phyloP scores from a whole-genome alignment of 2,113 vertebrate species.

The Corythaeola cristata region DNA sequence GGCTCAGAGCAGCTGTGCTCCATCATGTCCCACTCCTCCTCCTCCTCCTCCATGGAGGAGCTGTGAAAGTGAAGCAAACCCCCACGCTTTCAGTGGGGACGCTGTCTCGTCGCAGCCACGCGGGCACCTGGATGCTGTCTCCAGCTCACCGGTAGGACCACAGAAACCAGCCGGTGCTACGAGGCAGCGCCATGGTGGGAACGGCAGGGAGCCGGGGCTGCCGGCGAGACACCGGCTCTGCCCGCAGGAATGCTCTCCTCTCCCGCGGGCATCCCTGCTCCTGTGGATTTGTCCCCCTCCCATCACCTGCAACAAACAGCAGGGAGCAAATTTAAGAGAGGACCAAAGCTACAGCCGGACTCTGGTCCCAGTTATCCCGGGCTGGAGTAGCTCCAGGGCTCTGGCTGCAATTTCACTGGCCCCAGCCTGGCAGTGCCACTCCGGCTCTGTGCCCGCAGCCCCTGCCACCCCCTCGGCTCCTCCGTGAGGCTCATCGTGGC shows the following conservation, averaged over 20 bases:
- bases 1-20: not conserved
- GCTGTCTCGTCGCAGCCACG: not conserved
- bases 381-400: not conserved
- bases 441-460: not conserved
- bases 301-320: not conserved
- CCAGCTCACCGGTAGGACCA: not conserved
- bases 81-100: not conserved
- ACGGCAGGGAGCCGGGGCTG: accelerated
- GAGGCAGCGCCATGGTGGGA: not conserved
- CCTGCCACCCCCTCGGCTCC: not conserved
- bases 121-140: not conserved
- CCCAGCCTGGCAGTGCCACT: not conserved
- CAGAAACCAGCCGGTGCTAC: not conserved
- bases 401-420: not conserved
- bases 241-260: not conserved
- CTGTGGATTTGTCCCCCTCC: not conserved
- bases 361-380: accelerated
- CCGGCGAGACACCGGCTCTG: not conserved
- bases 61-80: not conserved
- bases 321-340: not conserved
- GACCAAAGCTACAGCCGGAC: not conserved
- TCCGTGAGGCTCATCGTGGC: not conserved
- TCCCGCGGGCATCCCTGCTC: not conserved
- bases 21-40: not conserved
- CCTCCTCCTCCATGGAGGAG: not conserved